Conservation (phyloP, 1,140 invertebrate species). For the Drosophila kohkoa region DNA sequence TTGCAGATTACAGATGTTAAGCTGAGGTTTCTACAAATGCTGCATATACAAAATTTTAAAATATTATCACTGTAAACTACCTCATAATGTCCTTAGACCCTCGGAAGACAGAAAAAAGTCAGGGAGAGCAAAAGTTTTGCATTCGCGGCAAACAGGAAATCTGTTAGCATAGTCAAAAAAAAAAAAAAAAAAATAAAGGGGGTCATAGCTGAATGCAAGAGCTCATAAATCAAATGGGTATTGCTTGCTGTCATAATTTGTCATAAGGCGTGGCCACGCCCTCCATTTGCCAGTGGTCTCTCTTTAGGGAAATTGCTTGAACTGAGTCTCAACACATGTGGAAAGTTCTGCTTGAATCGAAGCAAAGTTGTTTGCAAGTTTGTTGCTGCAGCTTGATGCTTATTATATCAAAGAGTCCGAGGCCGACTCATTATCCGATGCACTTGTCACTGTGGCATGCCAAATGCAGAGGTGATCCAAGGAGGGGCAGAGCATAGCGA, state of each 20-base stretch:
- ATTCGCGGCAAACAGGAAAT: constrained; percentile 44
- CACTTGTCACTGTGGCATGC: constrained; percentile 54
- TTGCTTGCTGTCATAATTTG: constrained; percentile 78
- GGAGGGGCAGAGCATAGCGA: background rate
- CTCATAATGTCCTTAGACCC: constrained; percentile 4
- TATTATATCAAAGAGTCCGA: constrained; percentile 54
- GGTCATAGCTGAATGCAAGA: constrained; percentile 68
- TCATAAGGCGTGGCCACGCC: constrained; percentile 67
- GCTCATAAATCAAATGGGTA: constrained; percentile 72
- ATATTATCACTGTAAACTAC: constrained; percentile 5
- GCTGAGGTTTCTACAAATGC: constrained; percentile 1
- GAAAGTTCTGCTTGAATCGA: constrained; percentile 10
- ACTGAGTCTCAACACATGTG: constrained; percentile 46
- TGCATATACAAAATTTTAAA: background rate
- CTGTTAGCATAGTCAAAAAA: constrained; percentile 39
- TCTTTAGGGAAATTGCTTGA: constrained; percentile 17
- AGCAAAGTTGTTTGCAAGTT: constrained; percentile 43
- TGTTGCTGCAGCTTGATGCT: constrained; percentile 35
- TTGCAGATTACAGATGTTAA: constrained; percentile 8
- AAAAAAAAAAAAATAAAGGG: constrained; percentile 49
- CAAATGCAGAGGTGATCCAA: constrained; percentile 23
- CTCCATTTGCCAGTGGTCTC: constrained; percentile 27
- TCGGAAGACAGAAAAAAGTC: background rate
- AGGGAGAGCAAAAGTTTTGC: constrained; percentile 15
- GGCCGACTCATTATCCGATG: constrained; percentile 63